Evolutionary conservation across 2,888 invertebrate genomes (phyloP).

Genomic region (Tridacna crocea): DNA sequence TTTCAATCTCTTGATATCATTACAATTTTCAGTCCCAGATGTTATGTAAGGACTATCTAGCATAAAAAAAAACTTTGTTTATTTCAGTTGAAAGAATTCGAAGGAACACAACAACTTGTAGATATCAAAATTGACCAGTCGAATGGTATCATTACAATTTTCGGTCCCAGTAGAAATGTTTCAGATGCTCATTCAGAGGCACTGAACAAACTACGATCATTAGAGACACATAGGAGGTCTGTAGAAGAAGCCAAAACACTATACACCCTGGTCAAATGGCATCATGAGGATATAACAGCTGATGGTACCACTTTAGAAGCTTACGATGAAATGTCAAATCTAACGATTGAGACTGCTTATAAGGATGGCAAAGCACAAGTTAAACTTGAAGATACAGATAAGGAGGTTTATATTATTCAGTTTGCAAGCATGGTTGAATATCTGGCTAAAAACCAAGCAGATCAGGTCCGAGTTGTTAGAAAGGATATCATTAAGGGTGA

Average conservation of each 20-base stretch:
- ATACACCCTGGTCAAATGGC: conserved; percentile 42
- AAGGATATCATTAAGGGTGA: conserved; percentile 61
- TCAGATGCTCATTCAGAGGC: conserved; percentile 42
- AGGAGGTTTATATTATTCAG: conserved; percentile 41
- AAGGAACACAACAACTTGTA: conserved; percentile 25
- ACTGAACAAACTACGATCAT: conserved; percentile 30
- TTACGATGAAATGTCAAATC: conserved; percentile 46
- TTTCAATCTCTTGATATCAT: not conserved
- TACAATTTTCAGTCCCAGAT: not conserved
- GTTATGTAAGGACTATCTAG: too few relatives aligned
- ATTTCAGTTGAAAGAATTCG: conserved; percentile 33
- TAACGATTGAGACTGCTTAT: conserved; percentile 57
- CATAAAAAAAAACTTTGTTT: not conserved
- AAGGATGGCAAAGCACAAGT: conserved; percentile 33
- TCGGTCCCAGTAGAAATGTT: conserved; percentile 52
- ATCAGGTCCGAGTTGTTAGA: conserved; percentile 53
- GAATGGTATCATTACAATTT: conserved; percentile 39
- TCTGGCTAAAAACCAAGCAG: conserved; percentile 29
- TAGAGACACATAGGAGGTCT: conserved; percentile 20
- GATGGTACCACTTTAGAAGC: conserved; percentile 9
- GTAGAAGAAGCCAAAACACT: conserved; percentile 34
- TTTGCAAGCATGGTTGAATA: conserved; percentile 55
- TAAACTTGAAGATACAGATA: conserved; percentile 33
- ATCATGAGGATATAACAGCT: conserved; percentile 41
- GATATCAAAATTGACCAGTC: conserved; percentile 47